A percentile compares a stretch with the other conserved stretches of the same genome.
These are phyloP conservation scores for Myrmecophaga tridactyla DNA, from an alignment of 2,113 vertebrate genomes.

Conservation along the genomic window DNA sequence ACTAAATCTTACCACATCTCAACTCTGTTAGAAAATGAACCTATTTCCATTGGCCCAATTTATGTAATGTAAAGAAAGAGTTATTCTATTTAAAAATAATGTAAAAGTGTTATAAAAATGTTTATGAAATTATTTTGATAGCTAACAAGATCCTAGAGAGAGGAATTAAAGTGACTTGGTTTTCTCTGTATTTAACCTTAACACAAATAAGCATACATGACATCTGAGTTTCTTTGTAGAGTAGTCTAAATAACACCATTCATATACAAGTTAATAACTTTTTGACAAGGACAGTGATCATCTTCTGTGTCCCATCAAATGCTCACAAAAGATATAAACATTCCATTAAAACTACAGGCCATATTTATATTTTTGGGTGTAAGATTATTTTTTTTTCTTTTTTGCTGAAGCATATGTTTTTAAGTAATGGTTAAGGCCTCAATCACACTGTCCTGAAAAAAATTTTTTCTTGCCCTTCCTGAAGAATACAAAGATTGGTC, in stretches of 20 bases:
- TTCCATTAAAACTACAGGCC: background rate
- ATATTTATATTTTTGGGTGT: background rate
- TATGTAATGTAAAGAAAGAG: constrained; percentile 23
- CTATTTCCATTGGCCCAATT: background rate
- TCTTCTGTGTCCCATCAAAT: background rate
- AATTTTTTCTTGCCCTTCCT: background rate
- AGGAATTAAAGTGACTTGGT: background rate
- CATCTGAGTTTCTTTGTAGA: background rate
- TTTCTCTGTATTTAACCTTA: constrained; percentile 15
- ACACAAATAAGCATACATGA: background rate
- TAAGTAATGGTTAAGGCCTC: constrained; percentile 20
- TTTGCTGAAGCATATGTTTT: background rate
- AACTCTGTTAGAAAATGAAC: background rate
- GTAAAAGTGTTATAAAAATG: constrained; percentile 27
- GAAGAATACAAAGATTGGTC: background rate
- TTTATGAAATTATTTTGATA: constrained; percentile 16
- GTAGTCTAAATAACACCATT: background rate
- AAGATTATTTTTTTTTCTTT: background rate
- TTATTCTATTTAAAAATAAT: background rate
- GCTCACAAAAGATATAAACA: background rate
- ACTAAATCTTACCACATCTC: constrained; percentile 16
- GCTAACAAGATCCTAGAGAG: background rate
- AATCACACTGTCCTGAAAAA: background rate
- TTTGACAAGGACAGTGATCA: constrained; percentile 17
- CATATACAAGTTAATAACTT: background rate